Percentiles rank a stretch among this genome's conserved stretches.
Conservation (phyloP, 1,140 invertebrate species). For the Phortica variegata region DNA sequence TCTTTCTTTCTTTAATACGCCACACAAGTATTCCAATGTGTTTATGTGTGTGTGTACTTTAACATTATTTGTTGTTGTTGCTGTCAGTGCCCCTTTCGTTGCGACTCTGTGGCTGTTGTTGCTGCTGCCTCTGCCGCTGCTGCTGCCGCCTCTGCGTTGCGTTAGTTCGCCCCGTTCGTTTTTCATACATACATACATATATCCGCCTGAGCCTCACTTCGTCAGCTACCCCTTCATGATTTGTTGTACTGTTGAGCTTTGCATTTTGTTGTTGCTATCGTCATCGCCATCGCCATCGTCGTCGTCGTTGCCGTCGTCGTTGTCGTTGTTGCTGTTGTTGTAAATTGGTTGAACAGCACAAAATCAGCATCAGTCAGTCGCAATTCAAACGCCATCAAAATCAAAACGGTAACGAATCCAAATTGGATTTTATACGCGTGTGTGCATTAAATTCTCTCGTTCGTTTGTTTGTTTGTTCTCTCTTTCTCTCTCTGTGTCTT, state of each 20-base stretch:
- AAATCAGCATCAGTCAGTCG: constrained; percentile 47
- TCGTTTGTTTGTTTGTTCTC: no score
- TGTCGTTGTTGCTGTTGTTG: constrained; percentile 16
- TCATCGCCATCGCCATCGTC: neutral
- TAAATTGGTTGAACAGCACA: constrained; percentile 23
- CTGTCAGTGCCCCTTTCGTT: constrained; percentile 25
- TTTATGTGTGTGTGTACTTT: no score
- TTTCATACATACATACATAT: no score
- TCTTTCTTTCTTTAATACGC: constrained; percentile 3
- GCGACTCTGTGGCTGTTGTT: constrained; percentile 17
- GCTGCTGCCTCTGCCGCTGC: constrained; percentile 6
- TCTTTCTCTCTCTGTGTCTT: no score
- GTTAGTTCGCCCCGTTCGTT: no score
- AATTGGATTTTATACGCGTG: no score
- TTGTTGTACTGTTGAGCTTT: no score
- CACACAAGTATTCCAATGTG: constrained; percentile 14
- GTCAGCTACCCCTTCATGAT: no score
- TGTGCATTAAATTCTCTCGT: no score
- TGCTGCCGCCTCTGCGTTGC: no score
- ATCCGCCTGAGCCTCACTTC: no score
- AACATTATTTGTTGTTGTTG: constrained; percentile 10
- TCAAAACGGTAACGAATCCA: constrained; percentile 43
- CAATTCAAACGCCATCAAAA: constrained; percentile 54
- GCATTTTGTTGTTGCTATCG: neutral
- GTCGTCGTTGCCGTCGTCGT: constrained; percentile 5